Base-by-base conservation (phyloP, 2,888 invertebrate species). In the Acanthococcus lagerstroemiae region DNA sequence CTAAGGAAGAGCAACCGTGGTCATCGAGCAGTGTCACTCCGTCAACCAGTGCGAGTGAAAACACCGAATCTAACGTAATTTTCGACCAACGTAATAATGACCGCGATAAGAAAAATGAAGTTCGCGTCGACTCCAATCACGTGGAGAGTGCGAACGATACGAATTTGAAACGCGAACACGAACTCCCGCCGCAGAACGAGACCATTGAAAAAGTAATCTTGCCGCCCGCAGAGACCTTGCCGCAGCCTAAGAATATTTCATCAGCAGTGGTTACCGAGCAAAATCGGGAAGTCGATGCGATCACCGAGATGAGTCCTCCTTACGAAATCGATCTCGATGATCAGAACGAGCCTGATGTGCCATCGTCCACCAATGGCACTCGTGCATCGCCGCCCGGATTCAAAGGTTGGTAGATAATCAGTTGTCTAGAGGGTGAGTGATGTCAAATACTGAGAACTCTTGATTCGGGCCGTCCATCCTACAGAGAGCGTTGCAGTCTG, bases 41-140 rank as follows among this genome's bases (percentile, higher is more conserved):
- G 7, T 37, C 55, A 19, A 37, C 55, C 21, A 37, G 37, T 21
- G 26, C 26, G 19, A 55, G 37, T 22, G 58, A 58, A 25, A 58
- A 58, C 25, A 45, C 58, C 45, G 58, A 58, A 58, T 58, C 58
- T 6, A 58, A 58, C 45, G 45, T 25, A 6, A 58, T 58, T 24
- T 58, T 58, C 24, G 58, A 58, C 45, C 58, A 58, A 9, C 37
- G 17, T 58, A 45, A 37, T 22, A 58, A 45, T 17, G 25, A 25
- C 4, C 25, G 45, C 22, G 22, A 58, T 1, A 45, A 58, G 15
- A 57, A 57, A 12, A 45, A 58, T 37, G 12, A 37, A 7, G 25
- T 46, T 24, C n/a, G 9, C 50, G 21, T 19, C n/a, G 19, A 50
- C 17, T 9, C 50, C 3, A 25, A 45, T 22, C 55, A 21, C 26